phyloP scores from a whole-genome alignment of 2,888 invertebrate genomes.

The Pandemis corylana region DNA sequence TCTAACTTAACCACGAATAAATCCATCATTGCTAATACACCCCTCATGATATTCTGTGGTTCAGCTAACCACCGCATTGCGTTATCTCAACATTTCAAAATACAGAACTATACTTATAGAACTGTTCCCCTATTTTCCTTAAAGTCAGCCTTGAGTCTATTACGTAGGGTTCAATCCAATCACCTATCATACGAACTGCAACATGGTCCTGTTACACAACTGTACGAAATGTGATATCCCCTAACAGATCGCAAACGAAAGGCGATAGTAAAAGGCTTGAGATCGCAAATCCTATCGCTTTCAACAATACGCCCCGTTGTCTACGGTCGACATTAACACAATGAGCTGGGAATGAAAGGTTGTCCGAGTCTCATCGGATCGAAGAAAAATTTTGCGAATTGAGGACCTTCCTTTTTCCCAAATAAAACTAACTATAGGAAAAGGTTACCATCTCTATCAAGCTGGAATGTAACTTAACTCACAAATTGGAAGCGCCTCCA shows the following conservation, averaged over 20 bases:
- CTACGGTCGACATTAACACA: no score
- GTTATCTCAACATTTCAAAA: conserved; percentile 5
- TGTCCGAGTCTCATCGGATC: no score
- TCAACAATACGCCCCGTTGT: no score
- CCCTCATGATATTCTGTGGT: conserved; percentile 4
- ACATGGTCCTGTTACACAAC: not conserved
- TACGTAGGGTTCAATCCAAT: not conserved
- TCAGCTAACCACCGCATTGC: not conserved
- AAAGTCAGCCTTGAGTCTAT: not conserved
- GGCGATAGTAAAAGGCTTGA: no score
- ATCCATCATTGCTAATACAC: conserved; percentile 26
- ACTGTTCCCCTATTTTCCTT: not conserved
- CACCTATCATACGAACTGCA: not conserved
- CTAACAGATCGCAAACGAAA: not conserved
- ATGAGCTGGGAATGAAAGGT: no score
- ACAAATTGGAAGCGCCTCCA: no score
- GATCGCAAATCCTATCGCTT: no score
- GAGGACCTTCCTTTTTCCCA: no score
- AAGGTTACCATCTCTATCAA: no score
- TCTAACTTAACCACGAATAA: conserved; percentile 15
- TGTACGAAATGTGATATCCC: not conserved
- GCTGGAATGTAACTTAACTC: no score
- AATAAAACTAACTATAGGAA: no score
- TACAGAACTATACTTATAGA: conserved; percentile 53
- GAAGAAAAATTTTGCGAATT: no score